These are phyloP conservation scores for Patagioenas fasciata DNA, from an alignment of 2,113 vertebrate genomes.

Conservation along the genomic window DNA sequence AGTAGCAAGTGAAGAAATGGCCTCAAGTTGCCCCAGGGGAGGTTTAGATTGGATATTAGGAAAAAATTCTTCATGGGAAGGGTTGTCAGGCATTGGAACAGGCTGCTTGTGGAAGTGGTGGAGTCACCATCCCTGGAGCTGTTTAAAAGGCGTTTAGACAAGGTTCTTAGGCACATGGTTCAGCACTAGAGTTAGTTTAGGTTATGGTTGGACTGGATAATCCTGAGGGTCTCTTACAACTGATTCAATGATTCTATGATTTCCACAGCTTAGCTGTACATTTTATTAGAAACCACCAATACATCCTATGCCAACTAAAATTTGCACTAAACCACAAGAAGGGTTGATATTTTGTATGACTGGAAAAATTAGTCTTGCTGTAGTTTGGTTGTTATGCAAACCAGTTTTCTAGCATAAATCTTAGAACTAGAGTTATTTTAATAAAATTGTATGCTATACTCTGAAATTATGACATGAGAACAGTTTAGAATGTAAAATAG, in stretches of 20 bases:
- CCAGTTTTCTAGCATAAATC: not conserved
- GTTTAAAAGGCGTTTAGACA: too few species aligned
- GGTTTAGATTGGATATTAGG: too few species aligned
- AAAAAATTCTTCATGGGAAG: too few species aligned
- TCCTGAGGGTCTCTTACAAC: too few species aligned
- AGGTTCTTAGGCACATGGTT: too few species aligned
- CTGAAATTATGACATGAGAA: conserved; percentile 8
- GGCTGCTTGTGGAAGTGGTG: too few species aligned
- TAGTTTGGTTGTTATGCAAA: not conserved
- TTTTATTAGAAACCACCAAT: not conserved
- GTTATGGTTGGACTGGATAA: too few species aligned
- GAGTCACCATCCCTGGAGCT: too few species aligned
- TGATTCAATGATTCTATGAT: not conserved
- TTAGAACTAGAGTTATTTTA: not conserved
- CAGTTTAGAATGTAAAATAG: not conserved
- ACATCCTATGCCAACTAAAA: not conserved
- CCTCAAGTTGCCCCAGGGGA: too few species aligned
- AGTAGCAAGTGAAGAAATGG: too few species aligned
- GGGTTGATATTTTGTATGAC: not conserved
- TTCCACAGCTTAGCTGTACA: not conserved
- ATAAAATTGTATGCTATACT: not conserved
- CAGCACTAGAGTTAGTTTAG: too few species aligned
- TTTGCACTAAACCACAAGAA: not conserved
- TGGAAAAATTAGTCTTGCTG: not conserved
- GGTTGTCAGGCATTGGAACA: too few species aligned